phyloP scores from a whole-genome alignment of 1,140 invertebrate species.

The Drosophila mayri region DNA sequence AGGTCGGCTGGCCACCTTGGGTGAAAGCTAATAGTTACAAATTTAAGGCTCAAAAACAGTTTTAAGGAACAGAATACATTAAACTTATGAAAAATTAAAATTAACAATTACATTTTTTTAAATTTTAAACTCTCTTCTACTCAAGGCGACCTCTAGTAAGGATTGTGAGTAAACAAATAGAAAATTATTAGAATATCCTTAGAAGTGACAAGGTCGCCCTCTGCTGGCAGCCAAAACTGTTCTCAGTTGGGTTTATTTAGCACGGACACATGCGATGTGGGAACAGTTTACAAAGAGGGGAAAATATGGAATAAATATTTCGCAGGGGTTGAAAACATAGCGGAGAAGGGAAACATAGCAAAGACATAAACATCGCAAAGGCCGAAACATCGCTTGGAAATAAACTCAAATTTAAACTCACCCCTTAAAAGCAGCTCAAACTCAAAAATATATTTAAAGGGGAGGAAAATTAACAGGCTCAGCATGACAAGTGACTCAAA shows the following conservation, averaged over 20 bases:
- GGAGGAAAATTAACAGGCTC: slow-evolving; percentile 9
- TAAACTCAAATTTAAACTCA: slow-evolving; percentile 27
- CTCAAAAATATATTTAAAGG: slow-evolving; percentile 17
- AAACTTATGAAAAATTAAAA: no score
- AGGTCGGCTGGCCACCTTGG: no score
- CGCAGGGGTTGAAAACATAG: slow-evolving; percentile 50
- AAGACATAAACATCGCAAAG: slow-evolving; percentile 27
- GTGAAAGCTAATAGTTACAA: no score
- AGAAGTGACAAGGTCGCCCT: slow-evolving; percentile 23
- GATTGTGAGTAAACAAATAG: not conserved
- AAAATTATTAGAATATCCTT: slow-evolving; percentile 32
- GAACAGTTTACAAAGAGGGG: slow-evolving; percentile 33
- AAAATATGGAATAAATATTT: slow-evolving; percentile 12
- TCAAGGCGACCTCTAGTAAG: slow-evolving; percentile 10
- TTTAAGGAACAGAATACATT: no score
- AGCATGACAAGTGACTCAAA: not conserved
- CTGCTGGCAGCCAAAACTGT: slow-evolving; percentile 39
- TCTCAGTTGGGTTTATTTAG: slow-evolving; percentile 18
- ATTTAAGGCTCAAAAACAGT: no score
- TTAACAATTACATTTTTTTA: no score
- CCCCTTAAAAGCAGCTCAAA: slow-evolving; percentile 5
- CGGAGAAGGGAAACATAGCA: not conserved
- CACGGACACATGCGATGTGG: slow-evolving; percentile 20
- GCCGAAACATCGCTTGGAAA: slow-evolving; percentile 28
- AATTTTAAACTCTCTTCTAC: no score